A percentile compares a stretch with the other conserved stretches of the same genome.
Conservation (phyloP, 1,140 invertebrate species). For the Aphis craccivora region DNA sequence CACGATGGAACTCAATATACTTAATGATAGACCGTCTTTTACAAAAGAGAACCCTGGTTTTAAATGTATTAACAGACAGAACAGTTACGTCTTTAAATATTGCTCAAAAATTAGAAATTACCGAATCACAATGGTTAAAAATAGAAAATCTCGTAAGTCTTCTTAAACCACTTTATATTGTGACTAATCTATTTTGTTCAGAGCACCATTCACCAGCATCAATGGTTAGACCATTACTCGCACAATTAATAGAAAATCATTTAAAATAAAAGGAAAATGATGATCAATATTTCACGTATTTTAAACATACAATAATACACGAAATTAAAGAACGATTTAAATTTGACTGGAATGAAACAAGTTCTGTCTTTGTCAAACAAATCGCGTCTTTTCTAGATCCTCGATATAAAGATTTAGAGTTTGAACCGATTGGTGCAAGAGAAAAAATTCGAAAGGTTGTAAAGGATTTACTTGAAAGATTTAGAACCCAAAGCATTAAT, state of each 20-base stretch:
- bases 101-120: neutral
- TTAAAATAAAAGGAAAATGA: neutral
- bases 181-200: neutral
- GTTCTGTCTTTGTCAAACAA: conserved; percentile 25
- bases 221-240: neutral
- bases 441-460: neutral
- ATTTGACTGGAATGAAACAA: neutral
- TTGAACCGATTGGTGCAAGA: conserved; percentile 20
- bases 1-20: conserved; percentile 13
- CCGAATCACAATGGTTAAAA: conserved; percentile 3
- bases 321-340: conserved; percentile 28
- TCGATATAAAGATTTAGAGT: conserved; percentile 30
- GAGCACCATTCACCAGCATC: neutral
- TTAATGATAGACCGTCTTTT: neutral
- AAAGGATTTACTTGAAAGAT: neutral
- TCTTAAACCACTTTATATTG: neutral
- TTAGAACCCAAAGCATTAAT: neutral
- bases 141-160: neutral
- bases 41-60: neutral
- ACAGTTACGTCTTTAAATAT: neutral
- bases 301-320: neutral
- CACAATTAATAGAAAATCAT: neutral
- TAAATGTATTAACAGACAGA: neutral
- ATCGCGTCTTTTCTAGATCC: conserved; percentile 37
- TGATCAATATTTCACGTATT: neutral